Percentiles rank a stretch among this genome's conserved stretches.
Evolutionary conservation across 2,888 invertebrate genomes (phyloP).

Genomic region (Norana najaformis): DNA sequence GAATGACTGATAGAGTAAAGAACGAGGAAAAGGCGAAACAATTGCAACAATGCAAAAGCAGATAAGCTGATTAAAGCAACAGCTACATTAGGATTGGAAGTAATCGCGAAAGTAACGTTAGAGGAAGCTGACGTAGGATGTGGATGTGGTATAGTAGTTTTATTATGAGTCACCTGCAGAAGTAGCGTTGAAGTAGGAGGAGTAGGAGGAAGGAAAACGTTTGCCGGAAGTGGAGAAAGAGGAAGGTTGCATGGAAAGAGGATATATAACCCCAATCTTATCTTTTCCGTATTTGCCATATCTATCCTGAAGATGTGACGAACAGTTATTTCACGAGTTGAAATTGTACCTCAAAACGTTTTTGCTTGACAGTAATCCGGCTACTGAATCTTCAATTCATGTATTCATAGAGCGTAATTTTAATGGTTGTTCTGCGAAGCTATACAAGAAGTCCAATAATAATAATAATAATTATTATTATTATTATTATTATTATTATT

Average conservation of each 20-base stretch:
- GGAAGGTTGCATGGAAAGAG: not conserved
- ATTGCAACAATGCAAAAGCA: too few relatives aligned
- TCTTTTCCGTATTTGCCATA: not conserved
- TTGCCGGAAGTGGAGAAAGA: not conserved
- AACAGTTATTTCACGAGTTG: not conserved
- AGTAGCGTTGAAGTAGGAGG: not conserved
- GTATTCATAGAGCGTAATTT: too few relatives aligned
- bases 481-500: too few relatives aligned
- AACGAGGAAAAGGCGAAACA: not conserved
- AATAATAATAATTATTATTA: too few relatives aligned
- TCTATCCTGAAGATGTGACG: not conserved
- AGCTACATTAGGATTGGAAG: too few relatives aligned
- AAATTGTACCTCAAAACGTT: too few relatives aligned
- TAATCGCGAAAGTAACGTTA: not conserved
- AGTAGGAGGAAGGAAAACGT: not conserved
- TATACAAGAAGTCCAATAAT: too few relatives aligned
- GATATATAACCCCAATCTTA: not conserved
- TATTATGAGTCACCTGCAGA: not conserved
- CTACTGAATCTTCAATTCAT: too few relatives aligned
- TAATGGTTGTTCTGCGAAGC: too few relatives aligned
- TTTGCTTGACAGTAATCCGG: too few relatives aligned
- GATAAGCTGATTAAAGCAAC: too few relatives aligned
- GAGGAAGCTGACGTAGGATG: not conserved
- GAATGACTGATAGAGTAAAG: not conserved
- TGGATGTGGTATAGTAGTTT: not conserved